Percentiles rank a stretch among this genome's conserved stretches.
These are phyloP conservation scores for Steatornis caripensis DNA, from an alignment of 2,113 vertebrate species.

Conservation along the genomic window DNA sequence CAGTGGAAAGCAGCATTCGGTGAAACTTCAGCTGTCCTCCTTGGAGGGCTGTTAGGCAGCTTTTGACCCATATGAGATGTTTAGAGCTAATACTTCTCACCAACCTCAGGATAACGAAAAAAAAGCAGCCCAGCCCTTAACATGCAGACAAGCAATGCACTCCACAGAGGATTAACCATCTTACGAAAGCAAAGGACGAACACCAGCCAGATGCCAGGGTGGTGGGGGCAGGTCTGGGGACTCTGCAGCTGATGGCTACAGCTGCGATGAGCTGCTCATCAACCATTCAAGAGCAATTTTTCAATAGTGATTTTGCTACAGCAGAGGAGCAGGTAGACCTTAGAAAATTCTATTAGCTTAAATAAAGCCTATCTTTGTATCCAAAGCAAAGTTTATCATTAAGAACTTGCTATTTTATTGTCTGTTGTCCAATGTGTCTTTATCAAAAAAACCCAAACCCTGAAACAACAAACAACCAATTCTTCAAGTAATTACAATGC, in stretches of 20 bases:
- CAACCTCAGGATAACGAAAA: not conserved
- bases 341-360: not conserved
- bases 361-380: not conserved
- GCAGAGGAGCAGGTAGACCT: not conserved
- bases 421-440: not conserved
- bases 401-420: not conserved
- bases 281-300: not conserved
- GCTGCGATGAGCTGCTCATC: not conserved
- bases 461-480: not conserved
- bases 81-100: not conserved
- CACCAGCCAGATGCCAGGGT: not conserved
- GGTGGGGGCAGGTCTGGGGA: not conserved
- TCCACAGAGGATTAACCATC: not conserved
- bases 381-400: not conserved
- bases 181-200: not conserved
- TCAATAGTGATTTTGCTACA: not conserved
- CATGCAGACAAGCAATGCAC: not conserved
- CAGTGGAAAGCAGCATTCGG: not conserved
- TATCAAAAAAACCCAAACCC: not conserved
- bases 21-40: not conserved
- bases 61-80: not conserved
- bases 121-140: not conserved
- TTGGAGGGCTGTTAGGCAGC: not conserved
- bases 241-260: not conserved
- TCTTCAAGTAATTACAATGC: not conserved